These are phyloP conservation scores for Thalassoma bifasciatum DNA, from an alignment of 2,113 vertebrate species.

Conservation along the genomic window DNA sequence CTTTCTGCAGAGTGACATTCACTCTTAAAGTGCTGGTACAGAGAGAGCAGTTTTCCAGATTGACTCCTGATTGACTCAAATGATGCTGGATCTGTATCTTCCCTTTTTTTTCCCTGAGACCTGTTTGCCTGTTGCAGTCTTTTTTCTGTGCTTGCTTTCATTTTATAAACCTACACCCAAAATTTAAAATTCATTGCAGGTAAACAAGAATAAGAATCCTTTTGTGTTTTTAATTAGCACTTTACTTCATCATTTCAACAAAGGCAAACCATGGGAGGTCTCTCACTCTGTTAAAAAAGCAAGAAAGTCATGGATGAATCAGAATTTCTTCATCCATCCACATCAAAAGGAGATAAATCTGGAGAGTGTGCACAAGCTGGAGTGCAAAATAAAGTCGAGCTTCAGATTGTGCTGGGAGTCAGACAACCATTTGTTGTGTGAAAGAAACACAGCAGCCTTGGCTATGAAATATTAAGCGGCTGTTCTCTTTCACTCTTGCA, in stretches of 20 bases:
- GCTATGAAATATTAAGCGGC: slow-evolving; percentile 41
- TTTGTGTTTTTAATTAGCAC: too few species aligned
- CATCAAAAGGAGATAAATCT: neutral
- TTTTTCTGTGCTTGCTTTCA: neutral
- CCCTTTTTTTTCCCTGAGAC: neutral
- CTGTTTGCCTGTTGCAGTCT: neutral
- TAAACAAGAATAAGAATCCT: too few species aligned
- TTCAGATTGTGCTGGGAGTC: slow-evolving; percentile 11
- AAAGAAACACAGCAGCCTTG: slow-evolving; percentile 28
- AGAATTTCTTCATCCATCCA: neutral
- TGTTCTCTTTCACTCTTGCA: slow-evolving; percentile 35
- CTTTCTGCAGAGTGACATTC: neutral
- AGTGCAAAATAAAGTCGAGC: neutral
- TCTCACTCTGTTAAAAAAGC: too few species aligned
- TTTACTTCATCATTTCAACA: too few species aligned
- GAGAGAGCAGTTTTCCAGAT: neutral
- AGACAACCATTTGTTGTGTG: slow-evolving; percentile 23
- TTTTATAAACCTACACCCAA: too few species aligned
- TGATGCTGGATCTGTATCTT: neutral
- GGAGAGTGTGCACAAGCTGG: neutral
- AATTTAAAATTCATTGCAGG: too few species aligned
- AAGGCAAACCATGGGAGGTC: too few species aligned
- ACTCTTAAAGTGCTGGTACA: neutral
- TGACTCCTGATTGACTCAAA: neutral
- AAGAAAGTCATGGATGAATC: too few species aligned